Evolutionary conservation across 2,888 invertebrate genomes (phyloP).

Genomic region (Celastrina argiolus): DNA sequence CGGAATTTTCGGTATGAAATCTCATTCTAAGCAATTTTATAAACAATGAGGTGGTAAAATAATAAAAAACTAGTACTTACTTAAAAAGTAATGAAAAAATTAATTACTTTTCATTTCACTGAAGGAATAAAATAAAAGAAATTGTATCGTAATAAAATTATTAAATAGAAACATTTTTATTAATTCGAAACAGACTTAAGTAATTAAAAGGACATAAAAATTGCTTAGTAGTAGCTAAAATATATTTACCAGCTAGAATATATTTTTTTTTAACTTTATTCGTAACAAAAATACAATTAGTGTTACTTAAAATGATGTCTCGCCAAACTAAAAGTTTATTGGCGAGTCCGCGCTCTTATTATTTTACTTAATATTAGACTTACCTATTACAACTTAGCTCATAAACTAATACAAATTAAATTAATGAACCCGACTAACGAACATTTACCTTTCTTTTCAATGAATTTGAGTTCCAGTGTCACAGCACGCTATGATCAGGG

Average conservation of each 20-base stretch:
- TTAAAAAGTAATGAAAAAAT: neutral
- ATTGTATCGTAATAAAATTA: neutral
- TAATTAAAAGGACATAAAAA: neutral
- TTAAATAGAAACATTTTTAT: no score
- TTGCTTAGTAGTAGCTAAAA: neutral
- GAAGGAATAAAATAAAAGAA: neutral
- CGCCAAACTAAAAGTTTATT: no score
- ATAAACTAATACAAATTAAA: no score
- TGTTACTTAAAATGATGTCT: no score
- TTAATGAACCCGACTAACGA: neutral
- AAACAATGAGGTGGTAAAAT: neutral
- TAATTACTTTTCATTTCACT: neutral
- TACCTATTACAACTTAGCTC: no score
- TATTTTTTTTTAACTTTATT: no score
- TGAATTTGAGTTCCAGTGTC: neutral
- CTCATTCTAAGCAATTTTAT: neutral
- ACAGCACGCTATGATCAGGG: neutral
- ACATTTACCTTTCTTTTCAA: neutral
- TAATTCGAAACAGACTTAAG: neutral
- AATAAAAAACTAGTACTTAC: neutral
- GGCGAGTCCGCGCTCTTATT: no score
- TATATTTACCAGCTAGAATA: no score
- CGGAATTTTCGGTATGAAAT: no score
- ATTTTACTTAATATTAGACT: no score
- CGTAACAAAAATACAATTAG: no score